Evolutionary conservation across 2,797 vertebrate genomes (phyloP), one percentile per base, ranked within the genome.

Genomic region (Aplochiton taeniatus): DNA sequence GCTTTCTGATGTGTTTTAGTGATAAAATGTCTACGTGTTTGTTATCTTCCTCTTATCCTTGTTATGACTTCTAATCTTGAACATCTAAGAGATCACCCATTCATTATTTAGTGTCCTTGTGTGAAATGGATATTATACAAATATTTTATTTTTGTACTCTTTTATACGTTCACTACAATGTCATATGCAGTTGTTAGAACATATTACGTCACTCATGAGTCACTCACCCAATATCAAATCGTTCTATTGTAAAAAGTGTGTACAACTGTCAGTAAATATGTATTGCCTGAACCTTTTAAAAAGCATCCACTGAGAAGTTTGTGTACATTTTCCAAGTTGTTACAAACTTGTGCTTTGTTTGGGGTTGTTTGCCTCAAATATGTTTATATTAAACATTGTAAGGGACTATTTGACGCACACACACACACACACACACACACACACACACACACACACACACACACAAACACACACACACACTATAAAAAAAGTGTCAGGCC

Each of bases 91-190:
- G 72, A 43, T 58, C 70, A 80, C 70, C 17, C 76, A 69, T 50
- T 74, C 59, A 43, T 68, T 58, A 64, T 31, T 59, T 72, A 45
- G 68, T 49, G 54, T 68, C 69, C 41, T 79, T 69, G 65, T 91
- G 85, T 86, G 64, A 83, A 83, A 80, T 77, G 69, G 73, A 80
- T 82, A 77, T 78, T 71, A 84, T 81, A 73, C 69, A 89, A 89
- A 91, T 86, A 83, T 85, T 90, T 83, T 91, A 91, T 91, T 91
- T 91, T 91, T 91, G 83, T 90, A 91, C 84, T 85, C 84, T 75
- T 80, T 73, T 73, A 62, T 83, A 75, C 83, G 79, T 88, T 81
- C 81, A 77, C 80, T 80, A 65, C 64, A 75, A 77, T 82, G 13
- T 83, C 80, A 79, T 83, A 87, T 82, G 79, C 87, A 88, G 72